phyloP scores from a whole-genome alignment of 2,797 vertebrate genomes.

The Chloroceryle inda region DNA sequence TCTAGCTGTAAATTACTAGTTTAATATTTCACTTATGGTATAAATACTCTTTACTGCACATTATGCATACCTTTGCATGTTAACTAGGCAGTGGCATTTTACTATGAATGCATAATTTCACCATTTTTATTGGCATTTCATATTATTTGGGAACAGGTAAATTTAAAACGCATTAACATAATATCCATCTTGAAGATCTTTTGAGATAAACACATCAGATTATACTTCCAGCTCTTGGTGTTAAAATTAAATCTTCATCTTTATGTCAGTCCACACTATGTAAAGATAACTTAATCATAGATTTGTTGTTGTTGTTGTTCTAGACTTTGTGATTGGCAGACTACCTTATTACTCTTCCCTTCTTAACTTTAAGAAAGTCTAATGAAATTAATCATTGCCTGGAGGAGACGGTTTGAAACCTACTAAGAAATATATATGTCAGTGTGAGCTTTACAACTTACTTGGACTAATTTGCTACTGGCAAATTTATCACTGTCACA shows the following conservation, averaged over 20 bases:
- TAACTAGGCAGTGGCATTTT: neutral
- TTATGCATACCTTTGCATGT: neutral
- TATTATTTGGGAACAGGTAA: neutral
- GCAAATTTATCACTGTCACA: constrained; percentile 74
- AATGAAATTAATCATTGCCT: constrained; percentile 79
- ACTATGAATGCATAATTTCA: neutral
- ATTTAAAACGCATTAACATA: neutral
- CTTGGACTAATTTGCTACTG: constrained; percentile 75
- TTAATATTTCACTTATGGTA: neutral
- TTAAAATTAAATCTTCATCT: constrained; percentile 27
- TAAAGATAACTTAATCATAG: constrained; percentile 50
- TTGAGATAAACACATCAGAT: neutral
- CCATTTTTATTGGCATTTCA: neutral
- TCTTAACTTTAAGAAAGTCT: constrained; percentile 56
- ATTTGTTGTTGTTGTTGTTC: neutral
- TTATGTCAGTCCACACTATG: neutral
- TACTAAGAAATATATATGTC: constrained; percentile 74
- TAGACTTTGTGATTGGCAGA: constrained; percentile 61
- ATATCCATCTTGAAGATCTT: neutral
- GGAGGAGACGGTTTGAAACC: constrained; percentile 71
- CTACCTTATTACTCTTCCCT: constrained; percentile 47
- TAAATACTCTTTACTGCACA: neutral
- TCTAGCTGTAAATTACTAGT: neutral
- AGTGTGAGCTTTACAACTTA: constrained; percentile 72
- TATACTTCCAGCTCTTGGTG: neutral